A percentile compares a stretch with the other conserved stretches of the same genome.
phyloP scores from a whole-genome alignment of 2,888 invertebrate species.

The Hirtodrosophila alboralis region DNA sequence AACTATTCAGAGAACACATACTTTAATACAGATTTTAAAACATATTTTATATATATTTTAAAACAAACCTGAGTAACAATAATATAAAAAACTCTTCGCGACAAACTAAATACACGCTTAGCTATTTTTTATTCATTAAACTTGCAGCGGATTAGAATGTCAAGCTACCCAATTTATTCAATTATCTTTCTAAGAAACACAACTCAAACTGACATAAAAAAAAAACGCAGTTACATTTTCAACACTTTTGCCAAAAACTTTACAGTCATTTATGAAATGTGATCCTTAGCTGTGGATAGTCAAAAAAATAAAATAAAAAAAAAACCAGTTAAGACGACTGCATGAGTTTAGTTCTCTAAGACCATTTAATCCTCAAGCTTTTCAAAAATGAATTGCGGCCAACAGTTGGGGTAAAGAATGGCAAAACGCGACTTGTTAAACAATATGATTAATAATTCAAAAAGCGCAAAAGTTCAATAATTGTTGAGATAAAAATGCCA shows the following conservation, averaged over 20 bases:
- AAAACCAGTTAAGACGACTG: conserved; percentile 9
- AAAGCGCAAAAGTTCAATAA: conserved; percentile 71
- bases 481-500: conserved; percentile 26
- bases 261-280: conserved; percentile 15
- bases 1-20: too few relatives aligned
- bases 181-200: not conserved
- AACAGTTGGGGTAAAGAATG: conserved; percentile 31
- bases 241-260: conserved; percentile 3
- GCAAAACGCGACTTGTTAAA: conserved; percentile 60
- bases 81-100: too few relatives aligned
- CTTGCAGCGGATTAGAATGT: not conserved
- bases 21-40: too few relatives aligned
- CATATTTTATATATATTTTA: too few relatives aligned
- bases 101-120: not conserved
- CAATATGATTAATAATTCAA: conserved; percentile 67
- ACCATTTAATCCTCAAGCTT: conserved; percentile 16
- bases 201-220: not conserved
- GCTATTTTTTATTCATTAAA: not conserved
- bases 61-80: too few relatives aligned
- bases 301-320: too few relatives aligned
- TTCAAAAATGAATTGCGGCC: conserved; percentile 34
- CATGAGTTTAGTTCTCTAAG: conserved; percentile 10
- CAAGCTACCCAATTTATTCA: not conserved
- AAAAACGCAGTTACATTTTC: not conserved
- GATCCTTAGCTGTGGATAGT: conserved; percentile 5